Evolutionary conservation across 2,888 invertebrate species (phyloP).

Genomic region (Cryptocephalus primarius): DNA sequence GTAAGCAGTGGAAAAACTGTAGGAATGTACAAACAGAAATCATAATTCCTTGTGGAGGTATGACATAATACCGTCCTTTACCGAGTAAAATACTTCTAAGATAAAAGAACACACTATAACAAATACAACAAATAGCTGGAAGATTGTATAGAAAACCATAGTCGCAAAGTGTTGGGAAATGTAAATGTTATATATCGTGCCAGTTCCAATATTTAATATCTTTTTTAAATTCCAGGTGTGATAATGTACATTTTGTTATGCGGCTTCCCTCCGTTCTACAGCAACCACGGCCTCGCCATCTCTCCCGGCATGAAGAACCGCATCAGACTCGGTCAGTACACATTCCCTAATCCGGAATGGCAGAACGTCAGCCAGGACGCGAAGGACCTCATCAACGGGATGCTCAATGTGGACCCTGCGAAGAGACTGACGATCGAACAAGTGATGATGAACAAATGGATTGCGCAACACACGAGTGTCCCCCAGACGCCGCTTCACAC

Average conservation of each 20-base stretch:
- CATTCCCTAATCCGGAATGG: constrained; percentile 95
- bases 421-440: constrained; percentile 82
- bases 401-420: constrained; percentile 90
- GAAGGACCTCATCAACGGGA: constrained; percentile 87
- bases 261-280: constrained; percentile 98
- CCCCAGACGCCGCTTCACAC: constrained; percentile 94
- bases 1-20: too few species aligned
- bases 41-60: too few species aligned
- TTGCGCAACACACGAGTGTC: constrained; percentile 72
- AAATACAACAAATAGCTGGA: too few species aligned
- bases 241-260: constrained; percentile 99
- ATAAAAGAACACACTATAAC: too few species aligned
- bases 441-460: constrained; percentile 82
- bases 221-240: constrained; percentile 50
- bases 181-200: too few species aligned
- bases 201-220: too few species aligned
- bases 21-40: too few species aligned
- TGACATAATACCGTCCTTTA: too few species aligned
- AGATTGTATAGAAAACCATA: too few species aligned
- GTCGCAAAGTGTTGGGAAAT: too few species aligned
- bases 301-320: constrained; percentile 99
- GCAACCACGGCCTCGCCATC: constrained; percentile 93
- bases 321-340: constrained; percentile 92
- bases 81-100: too few species aligned
- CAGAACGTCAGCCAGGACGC: constrained; percentile 88